Evolutionary conservation across 2,113 vertebrate species (phyloP), one percentile per base, ranked within the genome.

Genomic region (Atractosteus spatula): DNA sequence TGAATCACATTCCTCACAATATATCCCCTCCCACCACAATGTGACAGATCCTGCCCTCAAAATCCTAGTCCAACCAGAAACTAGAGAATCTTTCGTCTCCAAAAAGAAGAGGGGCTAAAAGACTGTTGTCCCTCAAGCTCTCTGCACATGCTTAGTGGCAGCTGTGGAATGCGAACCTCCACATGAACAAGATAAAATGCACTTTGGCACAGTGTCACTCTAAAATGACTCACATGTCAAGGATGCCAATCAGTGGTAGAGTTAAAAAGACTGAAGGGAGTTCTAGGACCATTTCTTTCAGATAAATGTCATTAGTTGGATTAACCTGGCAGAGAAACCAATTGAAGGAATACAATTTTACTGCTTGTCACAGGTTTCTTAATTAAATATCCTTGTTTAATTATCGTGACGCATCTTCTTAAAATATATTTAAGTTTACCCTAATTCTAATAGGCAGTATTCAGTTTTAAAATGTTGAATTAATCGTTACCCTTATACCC

Each of bases 81-180:
- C 13, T 11, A 42, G 16, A 2, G 62, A 64, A 41, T 42, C 17
- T 64, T 17, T 64, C 62, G 7, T 29, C 41, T 64, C 41, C 13
- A 42, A 64, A 42, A 7, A 29, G 62, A 64, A 41, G 62, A 64
- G 41, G 62, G 62, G 16, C n/a, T 64, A 7, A 64, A 7, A 12
- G 8, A 8, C 17, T 10, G 41, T 10, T 11, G 8, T 41, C 17
- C 62, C 17, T 64, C 62, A 42, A 29, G 17, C 16, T 42, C 8
- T 13, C 62, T 41, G 10, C 10, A 42, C 2, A 44, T n/a, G 42
- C 11, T 62, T 45, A 42, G 11, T 12, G 63, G 7, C 63, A 66
- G 47, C 71, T 66, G 71, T 56, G 71, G 63, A 56, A 66, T 72
- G 71, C 14, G n/a, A 8, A 7, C 47, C 8, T 3, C 17, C 7